phyloP scores from a whole-genome alignment of 2,797 vertebrate genomes.

The Enteromius paludinosus region DNA sequence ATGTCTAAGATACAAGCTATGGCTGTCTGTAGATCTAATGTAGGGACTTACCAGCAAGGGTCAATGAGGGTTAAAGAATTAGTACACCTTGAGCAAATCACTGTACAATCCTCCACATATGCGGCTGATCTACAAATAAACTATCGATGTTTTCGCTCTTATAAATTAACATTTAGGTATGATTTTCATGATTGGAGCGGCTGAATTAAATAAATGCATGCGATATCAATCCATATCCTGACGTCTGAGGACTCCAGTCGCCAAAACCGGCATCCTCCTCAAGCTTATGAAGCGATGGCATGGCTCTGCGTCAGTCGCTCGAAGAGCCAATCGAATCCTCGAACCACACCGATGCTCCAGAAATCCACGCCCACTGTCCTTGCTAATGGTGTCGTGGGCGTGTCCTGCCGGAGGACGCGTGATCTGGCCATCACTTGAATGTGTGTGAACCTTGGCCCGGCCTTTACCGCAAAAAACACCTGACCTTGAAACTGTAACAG shows the following conservation, averaged over 20 bases:
- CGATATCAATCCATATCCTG: constrained; percentile 9
- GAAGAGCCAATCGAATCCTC: constrained; percentile 71
- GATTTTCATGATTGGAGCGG: neutral
- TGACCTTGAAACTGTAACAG: neutral
- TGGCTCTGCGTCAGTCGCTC: constrained; percentile 69
- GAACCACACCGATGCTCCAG: constrained; percentile 8
- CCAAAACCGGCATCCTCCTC: constrained; percentile 38
- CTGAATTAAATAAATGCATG: neutral
- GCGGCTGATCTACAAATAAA: neutral
- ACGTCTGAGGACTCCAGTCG: constrained; percentile 28
- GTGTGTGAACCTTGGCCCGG: neutral
- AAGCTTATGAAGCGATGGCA: constrained; percentile 70
- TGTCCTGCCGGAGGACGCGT: constrained; percentile 62
- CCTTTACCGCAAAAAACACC: neutral
- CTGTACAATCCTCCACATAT: constrained; percentile 13
- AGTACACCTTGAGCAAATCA: constrained; percentile 2
- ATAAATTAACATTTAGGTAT: neutral
- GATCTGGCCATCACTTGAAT: constrained; percentile 71
- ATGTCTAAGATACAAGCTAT: neutral
- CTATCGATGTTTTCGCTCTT: neutral
- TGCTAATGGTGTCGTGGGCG: constrained; percentile 60
- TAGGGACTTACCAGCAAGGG: constrained; percentile 47
- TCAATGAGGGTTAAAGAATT: constrained; percentile 42
- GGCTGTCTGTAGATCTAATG: neutral
- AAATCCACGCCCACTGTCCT: constrained; percentile 67